Conservation (phyloP, 2,113 vertebrate genomes). For the Cyphomyrus discorhynchus region DNA sequence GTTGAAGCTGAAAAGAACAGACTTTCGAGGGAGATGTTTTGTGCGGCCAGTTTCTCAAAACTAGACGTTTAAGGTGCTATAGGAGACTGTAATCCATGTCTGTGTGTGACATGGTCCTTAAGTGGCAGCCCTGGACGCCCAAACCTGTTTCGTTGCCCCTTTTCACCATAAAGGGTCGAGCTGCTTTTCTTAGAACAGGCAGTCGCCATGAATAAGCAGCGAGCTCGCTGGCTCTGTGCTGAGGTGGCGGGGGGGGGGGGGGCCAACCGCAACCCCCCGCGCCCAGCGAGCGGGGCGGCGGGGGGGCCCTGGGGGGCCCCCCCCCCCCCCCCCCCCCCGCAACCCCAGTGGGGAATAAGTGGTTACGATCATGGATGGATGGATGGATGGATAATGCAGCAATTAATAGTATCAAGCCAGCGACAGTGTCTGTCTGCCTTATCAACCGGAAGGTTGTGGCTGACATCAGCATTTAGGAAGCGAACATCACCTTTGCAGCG, state of each 20-base stretch:
- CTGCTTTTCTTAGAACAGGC: constrained; percentile 34
- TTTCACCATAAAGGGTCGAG: not conserved
- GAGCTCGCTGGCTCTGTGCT: not conserved
- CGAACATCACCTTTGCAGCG: not conserved
- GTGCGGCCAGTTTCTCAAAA: not conserved
- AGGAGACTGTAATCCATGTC: not conserved
- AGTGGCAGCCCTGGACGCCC: not conserved
- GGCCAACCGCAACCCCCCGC: too few relatives aligned
- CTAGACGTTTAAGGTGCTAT: not conserved
- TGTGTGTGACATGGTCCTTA: not conserved
- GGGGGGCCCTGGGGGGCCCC: too few relatives aligned
- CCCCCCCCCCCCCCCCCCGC: too few relatives aligned
- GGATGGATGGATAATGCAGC: not conserved
- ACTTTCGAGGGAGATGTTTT: not conserved
- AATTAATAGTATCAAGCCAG: constrained; percentile 14
- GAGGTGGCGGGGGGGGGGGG: not conserved
- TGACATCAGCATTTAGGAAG: not conserved
- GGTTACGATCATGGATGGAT: too few relatives aligned
- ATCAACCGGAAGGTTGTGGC: not conserved
- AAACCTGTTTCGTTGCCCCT: not conserved
- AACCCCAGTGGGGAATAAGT: too few relatives aligned
- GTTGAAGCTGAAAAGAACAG: not conserved
- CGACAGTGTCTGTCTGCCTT: not conserved
- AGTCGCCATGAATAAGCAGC: constrained; percentile 48
- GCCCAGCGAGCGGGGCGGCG: too few relatives aligned